These are phyloP conservation scores for Notothenia coriiceps DNA, from an alignment of 2,113 vertebrate species.

Conservation along the genomic window DNA sequence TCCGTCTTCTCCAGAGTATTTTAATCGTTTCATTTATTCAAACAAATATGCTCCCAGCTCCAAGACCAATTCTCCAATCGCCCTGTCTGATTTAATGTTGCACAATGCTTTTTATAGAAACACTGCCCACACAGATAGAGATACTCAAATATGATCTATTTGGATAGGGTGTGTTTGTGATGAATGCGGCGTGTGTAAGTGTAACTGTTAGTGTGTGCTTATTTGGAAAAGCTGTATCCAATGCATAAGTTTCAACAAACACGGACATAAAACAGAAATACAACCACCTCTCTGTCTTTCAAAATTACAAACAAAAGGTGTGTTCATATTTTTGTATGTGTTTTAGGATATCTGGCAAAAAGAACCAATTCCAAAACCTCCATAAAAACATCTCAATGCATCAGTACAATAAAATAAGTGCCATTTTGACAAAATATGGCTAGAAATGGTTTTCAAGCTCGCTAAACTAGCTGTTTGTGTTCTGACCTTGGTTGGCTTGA, in stretches of 20 bases:
- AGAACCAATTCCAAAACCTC: neutral
- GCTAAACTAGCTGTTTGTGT: neutral
- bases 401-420: neutral
- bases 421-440: neutral
- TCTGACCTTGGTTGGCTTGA: neutral
- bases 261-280: neutral
- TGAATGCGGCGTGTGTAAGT: neutral
- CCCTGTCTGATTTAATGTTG: neutral
- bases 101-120: neutral
- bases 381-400: neutral
- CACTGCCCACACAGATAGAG: neutral
- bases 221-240: neutral
- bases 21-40: slow-evolving; percentile 19
- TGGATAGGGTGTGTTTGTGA: neutral
- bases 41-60: slow-evolving; percentile 3
- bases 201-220: neutral
- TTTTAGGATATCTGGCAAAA: neutral
- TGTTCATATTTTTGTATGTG: neutral
- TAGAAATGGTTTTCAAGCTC: neutral
- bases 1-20: slow-evolving; percentile 39
- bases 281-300: neutral
- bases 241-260: neutral
- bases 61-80: neutral
- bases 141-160: neutral
- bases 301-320: neutral